A percentile compares a stretch with the other conserved stretches of the same genome.
Conservation (phyloP, 2,888 invertebrate species). For the Chrysolina haemoptera region DNA sequence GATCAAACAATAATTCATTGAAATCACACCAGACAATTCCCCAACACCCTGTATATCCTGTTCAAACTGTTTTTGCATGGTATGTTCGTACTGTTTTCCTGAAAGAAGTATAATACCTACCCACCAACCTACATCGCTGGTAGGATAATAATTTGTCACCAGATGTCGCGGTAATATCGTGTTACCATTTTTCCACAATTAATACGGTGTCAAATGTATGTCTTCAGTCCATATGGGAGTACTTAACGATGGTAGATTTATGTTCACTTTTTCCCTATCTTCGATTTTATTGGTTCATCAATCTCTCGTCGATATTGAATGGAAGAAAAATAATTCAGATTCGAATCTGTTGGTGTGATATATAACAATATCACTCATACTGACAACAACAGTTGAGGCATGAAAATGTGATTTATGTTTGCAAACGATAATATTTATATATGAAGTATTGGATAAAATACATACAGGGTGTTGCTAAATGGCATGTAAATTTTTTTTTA, state of each 20-base stretch:
- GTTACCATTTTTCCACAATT: slow-evolving; percentile 32
- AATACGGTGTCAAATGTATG: slow-evolving; percentile 32
- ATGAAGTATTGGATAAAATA: too few relatives aligned
- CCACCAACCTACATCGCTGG: not conserved
- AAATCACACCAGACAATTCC: too few relatives aligned
- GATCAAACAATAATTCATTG: too few relatives aligned
- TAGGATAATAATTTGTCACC: slow-evolving; percentile 31
- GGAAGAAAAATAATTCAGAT: slow-evolving; percentile 7
- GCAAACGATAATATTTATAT: too few relatives aligned
- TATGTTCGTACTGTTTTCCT: too few relatives aligned
- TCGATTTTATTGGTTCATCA: slow-evolving; percentile 30
- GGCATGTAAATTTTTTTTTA: too few relatives aligned
- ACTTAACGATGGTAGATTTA: slow-evolving; percentile 29
- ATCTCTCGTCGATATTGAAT: slow-evolving; percentile 7
- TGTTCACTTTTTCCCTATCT: slow-evolving; percentile 25
- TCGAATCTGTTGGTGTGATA: not conserved
- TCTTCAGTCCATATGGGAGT: slow-evolving; percentile 29
- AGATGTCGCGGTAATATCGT: slow-evolving; percentile 32
- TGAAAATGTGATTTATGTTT: too few relatives aligned
- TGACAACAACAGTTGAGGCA: not conserved
- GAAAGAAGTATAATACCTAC: not conserved
- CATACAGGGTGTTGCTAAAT: too few relatives aligned
- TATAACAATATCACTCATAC: not conserved
- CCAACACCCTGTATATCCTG: too few relatives aligned
- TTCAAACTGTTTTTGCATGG: too few relatives aligned